Conservation (phyloP, 2,113 vertebrate species). For the Pavo muticus region DNA sequence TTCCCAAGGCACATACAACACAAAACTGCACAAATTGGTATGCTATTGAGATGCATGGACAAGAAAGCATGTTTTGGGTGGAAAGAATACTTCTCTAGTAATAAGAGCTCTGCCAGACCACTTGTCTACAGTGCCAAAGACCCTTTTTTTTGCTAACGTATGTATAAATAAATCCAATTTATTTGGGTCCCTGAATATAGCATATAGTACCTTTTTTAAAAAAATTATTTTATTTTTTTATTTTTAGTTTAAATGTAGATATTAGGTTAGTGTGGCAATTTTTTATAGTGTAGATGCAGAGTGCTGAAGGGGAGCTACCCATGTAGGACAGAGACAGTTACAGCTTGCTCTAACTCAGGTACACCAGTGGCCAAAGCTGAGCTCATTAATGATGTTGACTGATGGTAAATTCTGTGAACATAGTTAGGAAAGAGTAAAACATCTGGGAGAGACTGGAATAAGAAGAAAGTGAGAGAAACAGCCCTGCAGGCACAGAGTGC, state of each 20-base stretch:
- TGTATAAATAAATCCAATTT: not conserved
- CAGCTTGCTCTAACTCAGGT: no score
- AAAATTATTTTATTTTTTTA: no score
- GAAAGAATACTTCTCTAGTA: not conserved
- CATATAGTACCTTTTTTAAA: not conserved
- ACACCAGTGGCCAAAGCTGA: no score
- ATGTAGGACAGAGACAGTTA: no score
- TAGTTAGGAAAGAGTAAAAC: no score
- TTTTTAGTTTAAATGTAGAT: not conserved
- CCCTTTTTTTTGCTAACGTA: not conserved
- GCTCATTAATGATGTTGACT: no score
- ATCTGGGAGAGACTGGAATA: no score
- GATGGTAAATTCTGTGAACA: no score
- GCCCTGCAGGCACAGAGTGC: no score
- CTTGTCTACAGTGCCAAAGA: not conserved
- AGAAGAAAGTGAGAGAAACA: no score
- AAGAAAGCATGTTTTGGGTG: fast-evolving
- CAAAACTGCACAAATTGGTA: fast-evolving
- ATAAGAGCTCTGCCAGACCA: not conserved
- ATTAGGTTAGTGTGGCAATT: not conserved
- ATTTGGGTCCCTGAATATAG: not conserved
- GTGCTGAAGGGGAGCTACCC: no score
- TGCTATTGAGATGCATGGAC: not conserved
- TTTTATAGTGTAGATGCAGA: no score
- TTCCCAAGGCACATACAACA: not conserved